These are phyloP conservation scores for Anadara kagoshimensis DNA, from an alignment of 1,140 invertebrate species.

Conservation along the genomic window DNA sequence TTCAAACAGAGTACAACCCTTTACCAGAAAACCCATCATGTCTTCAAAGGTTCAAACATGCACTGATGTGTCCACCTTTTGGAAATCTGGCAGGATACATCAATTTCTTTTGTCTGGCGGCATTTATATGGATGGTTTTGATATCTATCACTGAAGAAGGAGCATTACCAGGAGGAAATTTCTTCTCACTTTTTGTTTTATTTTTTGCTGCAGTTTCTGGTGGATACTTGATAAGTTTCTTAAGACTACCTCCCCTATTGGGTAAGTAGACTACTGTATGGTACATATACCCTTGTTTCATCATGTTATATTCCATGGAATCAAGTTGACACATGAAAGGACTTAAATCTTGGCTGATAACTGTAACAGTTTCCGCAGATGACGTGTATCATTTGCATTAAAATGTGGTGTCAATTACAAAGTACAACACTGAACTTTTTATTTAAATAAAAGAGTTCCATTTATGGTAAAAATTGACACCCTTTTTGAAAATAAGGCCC, in stretches of 20 bases:
- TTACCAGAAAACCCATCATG: conserved; percentile 44
- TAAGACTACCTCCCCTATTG: conserved; percentile 85
- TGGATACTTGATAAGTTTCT: conserved; percentile 84
- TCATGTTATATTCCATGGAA: neutral
- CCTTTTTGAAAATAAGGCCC: no score
- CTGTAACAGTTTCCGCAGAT: neutral
- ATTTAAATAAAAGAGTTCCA: no score
- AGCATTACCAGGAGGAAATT: conserved; percentile 84
- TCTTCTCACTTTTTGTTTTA: conserved; percentile 83
- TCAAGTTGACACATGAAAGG: no score
- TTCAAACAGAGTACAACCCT: conserved; percentile 54
- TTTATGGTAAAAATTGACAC: no score
- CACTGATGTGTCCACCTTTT: conserved; percentile 71
- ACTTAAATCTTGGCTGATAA: neutral
- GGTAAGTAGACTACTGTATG: conserved; percentile 50
- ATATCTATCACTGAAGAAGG: conserved; percentile 84
- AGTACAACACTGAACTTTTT: no score
- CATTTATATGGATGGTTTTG: conserved; percentile 85
- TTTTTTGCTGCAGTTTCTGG: conserved; percentile 83
- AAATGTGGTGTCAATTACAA: no score
- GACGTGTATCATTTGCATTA: neutral
- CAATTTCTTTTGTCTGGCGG: conserved; percentile 73
- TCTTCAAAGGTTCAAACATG: conserved; percentile 52
- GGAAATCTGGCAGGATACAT: conserved; percentile 60
- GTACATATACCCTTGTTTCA: neutral